Percentiles rank a stretch among this genome's conserved stretches.
phyloP scores from a whole-genome alignment of 2,797 vertebrate species.

The Paramormyrops hopkinsi region DNA sequence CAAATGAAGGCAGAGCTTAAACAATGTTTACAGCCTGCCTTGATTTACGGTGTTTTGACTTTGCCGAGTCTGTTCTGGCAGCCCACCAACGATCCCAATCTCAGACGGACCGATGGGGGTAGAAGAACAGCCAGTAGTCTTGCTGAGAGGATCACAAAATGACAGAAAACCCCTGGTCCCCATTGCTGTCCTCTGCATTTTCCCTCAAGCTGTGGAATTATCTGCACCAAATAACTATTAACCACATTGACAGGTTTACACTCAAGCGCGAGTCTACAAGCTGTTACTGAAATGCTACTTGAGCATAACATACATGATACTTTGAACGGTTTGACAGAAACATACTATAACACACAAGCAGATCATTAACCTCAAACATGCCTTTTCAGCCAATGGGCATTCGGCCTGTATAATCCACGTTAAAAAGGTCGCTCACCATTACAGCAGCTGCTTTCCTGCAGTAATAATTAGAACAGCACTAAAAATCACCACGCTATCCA shows the following conservation, averaged over 20 bases:
- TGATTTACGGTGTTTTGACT: constrained; percentile 10
- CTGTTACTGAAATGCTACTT: not conserved
- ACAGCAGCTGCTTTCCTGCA: not conserved
- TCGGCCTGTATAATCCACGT: not conserved
- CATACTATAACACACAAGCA: not conserved
- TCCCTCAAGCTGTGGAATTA: not conserved
- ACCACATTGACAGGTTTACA: not conserved
- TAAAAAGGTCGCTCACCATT: not conserved
- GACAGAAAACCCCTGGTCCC: not conserved
- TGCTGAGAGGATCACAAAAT: not conserved
- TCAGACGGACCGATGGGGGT: not conserved
- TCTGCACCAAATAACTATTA: not conserved
- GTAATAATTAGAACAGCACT: not conserved
- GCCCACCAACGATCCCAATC: not conserved
- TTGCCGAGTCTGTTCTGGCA: not conserved
- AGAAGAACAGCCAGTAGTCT: not conserved
- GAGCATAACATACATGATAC: not conserved
- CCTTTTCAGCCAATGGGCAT: not conserved
- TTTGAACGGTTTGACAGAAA: not conserved
- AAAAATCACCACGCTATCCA: not conserved
- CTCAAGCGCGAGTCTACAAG: not conserved
- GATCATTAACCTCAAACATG: not conserved
- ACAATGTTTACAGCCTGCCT: not conserved
- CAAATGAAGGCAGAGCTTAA: not conserved
- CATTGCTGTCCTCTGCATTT: not conserved